phyloP scores from a whole-genome alignment of 2,113 vertebrate genomes.

The Prinia subflava region DNA sequence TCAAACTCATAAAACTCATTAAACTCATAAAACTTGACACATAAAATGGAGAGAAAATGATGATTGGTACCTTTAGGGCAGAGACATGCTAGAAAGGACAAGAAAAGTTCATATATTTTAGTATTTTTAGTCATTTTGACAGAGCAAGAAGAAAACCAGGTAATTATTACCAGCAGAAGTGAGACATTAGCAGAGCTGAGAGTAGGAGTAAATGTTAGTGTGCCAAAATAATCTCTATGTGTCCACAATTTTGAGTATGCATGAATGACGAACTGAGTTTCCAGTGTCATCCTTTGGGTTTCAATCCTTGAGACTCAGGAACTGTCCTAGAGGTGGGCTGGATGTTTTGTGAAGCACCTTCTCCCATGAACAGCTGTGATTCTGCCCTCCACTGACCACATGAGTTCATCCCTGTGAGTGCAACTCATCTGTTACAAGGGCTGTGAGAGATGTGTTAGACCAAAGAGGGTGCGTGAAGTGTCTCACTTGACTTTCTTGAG shows the following conservation, averaged over 20 bases:
- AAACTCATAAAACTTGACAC: too few relatives aligned
- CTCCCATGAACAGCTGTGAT: accelerated
- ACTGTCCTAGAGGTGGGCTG: accelerated
- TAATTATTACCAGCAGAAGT: neutral
- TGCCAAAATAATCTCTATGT: neutral
- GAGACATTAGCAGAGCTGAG: neutral
- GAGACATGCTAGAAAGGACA: neutral
- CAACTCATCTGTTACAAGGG: neutral
- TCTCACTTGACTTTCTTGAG: neutral
- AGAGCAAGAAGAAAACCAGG: neutral
- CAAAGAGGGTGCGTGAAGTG: neutral
- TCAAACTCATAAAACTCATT: too few relatives aligned
- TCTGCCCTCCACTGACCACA: neutral
- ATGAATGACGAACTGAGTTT: neutral
- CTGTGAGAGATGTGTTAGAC: neutral
- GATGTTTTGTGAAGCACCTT: neutral
- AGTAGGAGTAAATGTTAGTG: neutral
- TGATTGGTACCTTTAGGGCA: neutral
- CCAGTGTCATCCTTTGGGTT: neutral
- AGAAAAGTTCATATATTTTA: neutral
- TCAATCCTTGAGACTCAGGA: neutral
- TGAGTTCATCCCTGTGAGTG: neutral
- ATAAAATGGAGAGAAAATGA: neutral
- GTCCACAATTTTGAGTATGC: neutral
- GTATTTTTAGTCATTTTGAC: neutral